Evolutionary conservation across 2,113 vertebrate genomes (phyloP), one percentile per base, ranked within the genome.

Genomic region (Oncorhynchus gorbuscha): DNA sequence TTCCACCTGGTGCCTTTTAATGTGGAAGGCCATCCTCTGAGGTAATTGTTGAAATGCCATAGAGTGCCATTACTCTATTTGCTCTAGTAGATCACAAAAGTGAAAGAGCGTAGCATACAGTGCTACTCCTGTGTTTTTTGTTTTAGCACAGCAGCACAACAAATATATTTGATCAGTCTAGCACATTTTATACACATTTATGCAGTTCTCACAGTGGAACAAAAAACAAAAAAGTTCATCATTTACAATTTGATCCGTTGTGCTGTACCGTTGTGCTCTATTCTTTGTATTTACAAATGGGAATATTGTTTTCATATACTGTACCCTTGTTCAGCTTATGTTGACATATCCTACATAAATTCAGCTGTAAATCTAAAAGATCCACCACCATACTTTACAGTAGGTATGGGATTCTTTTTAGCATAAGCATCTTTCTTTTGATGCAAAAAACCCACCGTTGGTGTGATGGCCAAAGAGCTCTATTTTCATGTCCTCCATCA

Each of bases 1-100:
- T 91, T 93, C 90, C 83, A 89, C 88, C 79, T 69, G 81, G 79
- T 89, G 90, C 84, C 78, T 90, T 85, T 90, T 89, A 91, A 90
- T 91, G 69, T 45, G 67, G 79, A 84, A 84, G 78, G 76, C 78
- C 48, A 51, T 78, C 71, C 81, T 74, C 69, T 80, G 79, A 83
- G 84, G 85, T 75, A 83, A 74, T 81, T 79, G 85, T 76, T 80
- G 74, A 71, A 74, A 76, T 76, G 66, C 84, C 79, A 75, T 28
- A 8, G 72, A 79, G 86, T 73, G 45, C 69, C 79, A 61, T 87
- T 90, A 22, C 80, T 75, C 78, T 66, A 8, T 76, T 79, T 79
- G 61, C 73, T 66, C 61, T 65, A 67, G 22, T 72, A 80, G 71
- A 68, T 74, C 81, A 76, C 67, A 12, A 74, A 77, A 78, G 58